phyloP scores from a whole-genome alignment of 2,888 invertebrate genomes.

The Drosophila quinaria region DNA sequence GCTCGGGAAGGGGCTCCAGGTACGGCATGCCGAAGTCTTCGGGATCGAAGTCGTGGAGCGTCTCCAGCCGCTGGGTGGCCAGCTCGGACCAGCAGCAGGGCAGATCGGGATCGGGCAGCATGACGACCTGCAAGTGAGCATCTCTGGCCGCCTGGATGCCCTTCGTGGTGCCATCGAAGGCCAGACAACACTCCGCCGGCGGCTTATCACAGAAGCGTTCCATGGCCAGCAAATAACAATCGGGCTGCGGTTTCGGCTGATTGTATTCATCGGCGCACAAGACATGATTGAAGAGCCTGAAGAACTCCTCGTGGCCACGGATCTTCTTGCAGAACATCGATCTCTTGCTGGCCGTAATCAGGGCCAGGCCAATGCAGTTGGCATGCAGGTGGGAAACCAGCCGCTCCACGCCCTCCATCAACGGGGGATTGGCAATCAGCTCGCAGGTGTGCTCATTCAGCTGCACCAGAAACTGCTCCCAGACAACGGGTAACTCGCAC shows the following conservation, averaged over 20 bases:
- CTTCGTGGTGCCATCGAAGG: constrained; percentile 96
- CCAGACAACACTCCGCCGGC: constrained; percentile 90
- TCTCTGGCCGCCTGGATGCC: constrained; percentile 92
- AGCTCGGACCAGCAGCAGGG: constrained; percentile 85
- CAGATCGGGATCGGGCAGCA: constrained; percentile 88
- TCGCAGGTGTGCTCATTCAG: constrained; percentile 87
- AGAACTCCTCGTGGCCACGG: constrained; percentile 88
- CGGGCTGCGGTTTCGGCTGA: constrained; percentile 94
- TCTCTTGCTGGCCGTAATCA: constrained; percentile 93
- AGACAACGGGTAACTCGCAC: constrained; percentile 88
- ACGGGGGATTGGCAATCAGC: constrained; percentile 88
- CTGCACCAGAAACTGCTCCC: constrained; percentile 88
- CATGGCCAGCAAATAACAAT: constrained; percentile 92
- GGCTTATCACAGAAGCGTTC: constrained; percentile 89
- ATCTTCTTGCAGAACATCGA: constrained; percentile 90
- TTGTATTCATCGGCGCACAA: constrained; percentile 93
- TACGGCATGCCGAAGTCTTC: constrained; percentile 92
- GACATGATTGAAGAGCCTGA: constrained; percentile 89
- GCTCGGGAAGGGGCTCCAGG: constrained; percentile 27
- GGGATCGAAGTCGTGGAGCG: constrained; percentile 91
- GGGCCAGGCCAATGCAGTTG: constrained; percentile 91
- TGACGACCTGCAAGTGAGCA: constrained; percentile 94
- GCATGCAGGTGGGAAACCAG: constrained; percentile 91
- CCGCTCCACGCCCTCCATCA: constrained; percentile 90
- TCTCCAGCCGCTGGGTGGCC: constrained; percentile 90